A percentile compares a stretch with the other conserved stretches of the same genome.
phyloP scores from a whole-genome alignment of 2,113 vertebrate species.

The Tyto alba region DNA sequence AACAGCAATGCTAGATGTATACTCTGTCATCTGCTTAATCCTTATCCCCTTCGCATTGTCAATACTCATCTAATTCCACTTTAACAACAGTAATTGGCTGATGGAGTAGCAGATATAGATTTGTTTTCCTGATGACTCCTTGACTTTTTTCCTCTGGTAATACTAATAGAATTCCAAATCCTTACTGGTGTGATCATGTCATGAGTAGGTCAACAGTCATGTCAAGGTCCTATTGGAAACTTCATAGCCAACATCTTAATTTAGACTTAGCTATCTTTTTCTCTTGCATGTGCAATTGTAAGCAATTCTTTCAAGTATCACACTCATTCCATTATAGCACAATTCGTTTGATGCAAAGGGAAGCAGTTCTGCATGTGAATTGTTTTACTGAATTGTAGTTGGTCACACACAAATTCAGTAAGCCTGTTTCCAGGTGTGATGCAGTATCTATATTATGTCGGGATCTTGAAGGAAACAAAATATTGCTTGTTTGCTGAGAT shows the following conservation, averaged over 20 bases:
- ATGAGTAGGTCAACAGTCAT: constrained; percentile 98
- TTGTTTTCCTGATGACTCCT: constrained; percentile 99
- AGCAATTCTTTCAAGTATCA: constrained; percentile 77
- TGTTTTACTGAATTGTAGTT: constrained; percentile 58
- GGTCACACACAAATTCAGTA: constrained; percentile 41
- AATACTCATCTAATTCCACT: constrained; percentile 99
- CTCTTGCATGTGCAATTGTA: constrained; percentile 78
- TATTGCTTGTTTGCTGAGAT: not conserved
- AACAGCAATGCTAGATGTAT: constrained; percentile 53
- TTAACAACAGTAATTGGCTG: constrained; percentile 99
- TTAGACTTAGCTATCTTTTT: constrained; percentile 88
- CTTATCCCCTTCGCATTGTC: constrained; percentile 91
- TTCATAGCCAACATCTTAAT: constrained; percentile 98
- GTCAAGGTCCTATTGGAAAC: constrained; percentile 99
- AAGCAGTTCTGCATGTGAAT: constrained; percentile 76
- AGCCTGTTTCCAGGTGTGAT: constrained; percentile 53
- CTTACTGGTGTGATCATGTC: constrained; percentile 91
- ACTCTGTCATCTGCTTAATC: constrained; percentile 86
- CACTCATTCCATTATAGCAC: constrained; percentile 76
- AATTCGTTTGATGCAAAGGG: constrained; percentile 76
- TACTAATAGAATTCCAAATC: constrained; percentile 99
- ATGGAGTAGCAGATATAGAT: constrained; percentile 99
- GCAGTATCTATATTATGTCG: not conserved
- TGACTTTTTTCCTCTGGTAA: constrained; percentile 96
- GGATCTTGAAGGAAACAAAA: not conserved